Conservation (phyloP, 2,797 vertebrate species). For the Epinephelus coioides region DNA sequence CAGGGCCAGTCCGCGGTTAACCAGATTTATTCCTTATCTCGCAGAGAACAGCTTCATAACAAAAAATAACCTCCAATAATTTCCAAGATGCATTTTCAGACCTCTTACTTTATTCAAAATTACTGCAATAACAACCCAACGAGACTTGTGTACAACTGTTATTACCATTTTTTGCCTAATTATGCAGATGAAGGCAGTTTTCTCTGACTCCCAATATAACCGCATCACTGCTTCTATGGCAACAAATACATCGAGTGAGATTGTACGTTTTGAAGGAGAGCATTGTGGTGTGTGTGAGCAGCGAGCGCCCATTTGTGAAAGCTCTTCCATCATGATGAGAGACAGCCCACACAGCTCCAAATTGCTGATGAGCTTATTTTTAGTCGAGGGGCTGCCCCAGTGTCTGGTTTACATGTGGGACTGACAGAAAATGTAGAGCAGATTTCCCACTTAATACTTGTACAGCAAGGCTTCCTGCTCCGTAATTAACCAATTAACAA, state of each 20-base stretch:
- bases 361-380: conserved; percentile 86
- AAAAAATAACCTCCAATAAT: conserved; percentile 40
- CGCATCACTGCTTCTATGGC: conserved; percentile 44
- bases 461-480: conserved; percentile 87
- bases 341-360: conserved; percentile 79
- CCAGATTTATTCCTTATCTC: conserved; percentile 58
- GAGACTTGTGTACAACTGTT: conserved; percentile 6
- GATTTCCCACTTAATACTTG: conserved; percentile 90
- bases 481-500: conserved; percentile 99
- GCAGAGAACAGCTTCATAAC: conserved; percentile 57
- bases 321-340: conserved; percentile 78
- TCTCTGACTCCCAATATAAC: conserved; percentile 24
- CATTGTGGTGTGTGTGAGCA: conserved; percentile 39
- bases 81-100: conserved; percentile 37
- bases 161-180: conserved; percentile 43
- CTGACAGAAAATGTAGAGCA: conserved; percentile 84
- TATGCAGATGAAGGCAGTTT: conserved; percentile 38
- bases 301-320: conserved; percentile 59
- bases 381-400: conserved; percentile 76
- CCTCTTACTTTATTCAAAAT: conserved; percentile 31
- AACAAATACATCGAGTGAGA: conserved; percentile 49
- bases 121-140: conserved; percentile 20
- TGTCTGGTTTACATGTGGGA: conserved; percentile 76
- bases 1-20: conserved; percentile 54
- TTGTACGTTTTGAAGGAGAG: conserved; percentile 46